Evolutionary conservation across 2,113 vertebrate genomes (phyloP).

Genomic region (Terrapene triunguis): DNA sequence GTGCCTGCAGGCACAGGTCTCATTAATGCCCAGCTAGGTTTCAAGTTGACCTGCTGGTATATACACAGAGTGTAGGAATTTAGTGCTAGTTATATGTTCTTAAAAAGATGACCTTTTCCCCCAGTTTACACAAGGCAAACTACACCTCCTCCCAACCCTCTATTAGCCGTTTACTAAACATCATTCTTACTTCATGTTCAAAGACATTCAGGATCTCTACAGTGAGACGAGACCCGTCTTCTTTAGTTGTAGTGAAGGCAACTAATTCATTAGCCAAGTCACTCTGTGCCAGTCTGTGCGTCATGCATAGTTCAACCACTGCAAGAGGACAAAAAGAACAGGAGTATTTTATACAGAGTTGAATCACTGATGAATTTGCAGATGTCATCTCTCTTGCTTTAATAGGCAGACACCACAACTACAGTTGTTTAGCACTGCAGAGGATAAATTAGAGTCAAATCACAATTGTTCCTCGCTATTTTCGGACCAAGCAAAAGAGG

Average conservation of each 20-base stretch:
- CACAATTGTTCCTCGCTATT: not conserved
- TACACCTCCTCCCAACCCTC: accelerated
- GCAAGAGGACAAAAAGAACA: not conserved
- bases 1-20: not conserved
- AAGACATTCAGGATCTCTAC: slow-evolving; percentile 81
- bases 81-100: not conserved
- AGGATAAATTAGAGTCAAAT: not conserved
- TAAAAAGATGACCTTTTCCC: accelerated
- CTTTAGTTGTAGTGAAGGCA: slow-evolving; percentile 83
- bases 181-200: slow-evolving; percentile 86
- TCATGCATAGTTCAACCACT: slow-evolving; percentile 91
- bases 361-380: not conserved
- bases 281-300: slow-evolving; percentile 77
- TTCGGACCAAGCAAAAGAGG: not conserved
- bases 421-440: not conserved
- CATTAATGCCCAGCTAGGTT: not conserved
- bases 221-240: slow-evolving; percentile 60
- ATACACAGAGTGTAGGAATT: not conserved
- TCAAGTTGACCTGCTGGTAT: not conserved
- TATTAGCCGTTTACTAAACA: not conserved
- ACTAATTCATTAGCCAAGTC: slow-evolving; percentile 85
- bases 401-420: not conserved
- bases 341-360: not conserved
- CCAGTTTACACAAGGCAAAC: not conserved
- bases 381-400: not conserved